Evolutionary conservation across 2,113 vertebrate genomes (phyloP).

Genomic region (Pedionomus torquatus): DNA sequence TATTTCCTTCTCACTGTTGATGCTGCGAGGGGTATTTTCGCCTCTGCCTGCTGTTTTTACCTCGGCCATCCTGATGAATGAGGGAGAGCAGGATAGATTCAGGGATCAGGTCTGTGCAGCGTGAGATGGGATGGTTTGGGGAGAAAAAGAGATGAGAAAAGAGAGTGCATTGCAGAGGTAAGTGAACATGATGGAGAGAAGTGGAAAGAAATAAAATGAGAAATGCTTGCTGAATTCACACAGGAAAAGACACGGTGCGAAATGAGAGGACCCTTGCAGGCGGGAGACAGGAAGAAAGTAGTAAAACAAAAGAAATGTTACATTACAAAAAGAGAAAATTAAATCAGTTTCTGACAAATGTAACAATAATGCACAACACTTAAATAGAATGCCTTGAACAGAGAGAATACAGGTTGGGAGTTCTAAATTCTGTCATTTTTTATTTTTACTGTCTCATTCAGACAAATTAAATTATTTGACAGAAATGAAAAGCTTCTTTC

Average conservation of each 20-base stretch:
- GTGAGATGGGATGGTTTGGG: neutral
- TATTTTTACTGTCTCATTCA: neutral
- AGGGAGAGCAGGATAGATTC: neutral
- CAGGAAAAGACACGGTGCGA: neutral
- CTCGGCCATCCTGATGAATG: neutral
- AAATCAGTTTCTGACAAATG: neutral
- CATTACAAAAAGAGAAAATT: neutral
- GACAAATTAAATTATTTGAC: neutral
- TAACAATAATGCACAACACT: neutral
- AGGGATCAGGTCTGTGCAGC: neutral
- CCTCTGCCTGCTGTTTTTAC: neutral
- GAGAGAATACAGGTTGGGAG: neutral
- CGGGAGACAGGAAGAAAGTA: neutral
- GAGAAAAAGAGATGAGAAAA: neutral
- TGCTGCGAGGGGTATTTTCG: neutral
- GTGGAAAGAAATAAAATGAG: neutral
- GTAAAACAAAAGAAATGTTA: neutral
- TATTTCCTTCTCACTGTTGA: fast-evolving
- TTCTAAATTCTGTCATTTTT: neutral
- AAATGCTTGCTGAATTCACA: neutral
- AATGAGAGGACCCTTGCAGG: neutral
- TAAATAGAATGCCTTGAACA: neutral
- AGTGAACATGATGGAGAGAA: neutral
- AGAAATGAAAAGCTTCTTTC: neutral
- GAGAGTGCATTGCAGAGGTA: neutral